phyloP scores from a whole-genome alignment of 2,888 invertebrate genomes.

The Ganaspis brasiliensis region DNA sequence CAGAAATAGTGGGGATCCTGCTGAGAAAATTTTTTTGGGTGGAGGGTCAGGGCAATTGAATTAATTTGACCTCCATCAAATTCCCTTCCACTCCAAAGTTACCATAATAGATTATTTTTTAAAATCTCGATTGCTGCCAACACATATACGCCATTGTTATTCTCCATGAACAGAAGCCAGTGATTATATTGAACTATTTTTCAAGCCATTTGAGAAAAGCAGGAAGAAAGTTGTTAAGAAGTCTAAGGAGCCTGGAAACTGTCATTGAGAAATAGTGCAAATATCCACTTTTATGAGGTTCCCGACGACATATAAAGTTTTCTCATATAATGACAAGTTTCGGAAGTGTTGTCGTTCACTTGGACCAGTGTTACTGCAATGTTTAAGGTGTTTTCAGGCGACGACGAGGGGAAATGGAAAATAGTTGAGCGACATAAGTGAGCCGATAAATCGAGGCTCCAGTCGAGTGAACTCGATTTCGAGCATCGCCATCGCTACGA shows the following conservation, averaged over 20 bases:
- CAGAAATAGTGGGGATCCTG: no score
- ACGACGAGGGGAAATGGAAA: constrained; percentile 22
- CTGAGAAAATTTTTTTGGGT: no score
- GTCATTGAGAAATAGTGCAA: constrained; percentile 10
- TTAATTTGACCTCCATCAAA: no score
- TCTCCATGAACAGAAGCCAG: no score
- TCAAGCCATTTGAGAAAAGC: not conserved
- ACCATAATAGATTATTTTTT: no score
- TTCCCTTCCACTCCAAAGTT: no score
- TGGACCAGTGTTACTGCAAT: constrained; percentile 15
- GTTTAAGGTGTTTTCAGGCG: constrained; percentile 12
- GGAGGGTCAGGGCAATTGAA: no score
- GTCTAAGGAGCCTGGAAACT: not conserved
- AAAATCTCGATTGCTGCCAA: no score
- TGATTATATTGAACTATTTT: not conserved
- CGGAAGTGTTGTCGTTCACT: not conserved
- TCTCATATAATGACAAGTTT: not conserved
- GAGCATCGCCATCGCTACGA: constrained; percentile 1
- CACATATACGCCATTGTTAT: no score
- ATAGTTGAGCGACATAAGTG: constrained; percentile 36
- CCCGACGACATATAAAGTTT: constrained; percentile 1
- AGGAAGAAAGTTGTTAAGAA: not conserved
- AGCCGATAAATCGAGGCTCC: constrained; percentile 37
- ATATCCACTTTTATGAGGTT: constrained; percentile 5
- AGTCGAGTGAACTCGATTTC: constrained; percentile 17